Evolutionary conservation across 2,797 vertebrate genomes (phyloP).

Genomic region (Psittacula echo): DNA sequence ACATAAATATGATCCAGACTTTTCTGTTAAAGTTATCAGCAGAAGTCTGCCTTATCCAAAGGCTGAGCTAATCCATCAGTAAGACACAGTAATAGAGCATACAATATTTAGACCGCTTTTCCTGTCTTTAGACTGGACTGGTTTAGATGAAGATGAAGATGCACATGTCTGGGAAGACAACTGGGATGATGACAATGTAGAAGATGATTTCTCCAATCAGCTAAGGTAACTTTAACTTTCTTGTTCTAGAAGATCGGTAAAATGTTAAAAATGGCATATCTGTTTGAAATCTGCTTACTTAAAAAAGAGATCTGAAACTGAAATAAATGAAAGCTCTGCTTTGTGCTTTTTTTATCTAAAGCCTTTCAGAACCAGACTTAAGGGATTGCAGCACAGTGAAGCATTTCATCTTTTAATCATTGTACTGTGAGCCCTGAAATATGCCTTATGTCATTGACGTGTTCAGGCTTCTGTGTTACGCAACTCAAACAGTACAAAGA

Average conservation of each 20-base stretch:
- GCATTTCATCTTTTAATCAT: neutral
- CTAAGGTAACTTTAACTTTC: slow-evolving; percentile 82
- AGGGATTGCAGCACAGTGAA: neutral
- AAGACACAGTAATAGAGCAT: neutral
- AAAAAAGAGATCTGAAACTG: neutral
- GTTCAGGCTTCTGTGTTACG: neutral
- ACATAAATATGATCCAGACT: neutral
- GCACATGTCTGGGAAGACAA: slow-evolving; percentile 99
- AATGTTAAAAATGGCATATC: neutral
- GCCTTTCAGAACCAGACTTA: neutral
- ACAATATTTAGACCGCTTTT: neutral
- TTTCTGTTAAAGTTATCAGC: neutral
- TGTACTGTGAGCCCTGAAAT: neutral
- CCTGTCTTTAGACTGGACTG: slow-evolving; percentile 90
- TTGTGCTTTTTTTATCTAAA: neutral
- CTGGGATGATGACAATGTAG: slow-evolving; percentile 99
- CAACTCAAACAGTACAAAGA: neutral
- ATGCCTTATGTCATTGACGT: neutral
- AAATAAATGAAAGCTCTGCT: neutral
- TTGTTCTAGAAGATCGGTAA: neutral
- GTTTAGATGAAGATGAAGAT: slow-evolving; percentile 97
- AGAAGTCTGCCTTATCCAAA: neutral
- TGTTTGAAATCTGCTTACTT: neutral
- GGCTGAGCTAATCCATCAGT: neutral
- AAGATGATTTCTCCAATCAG: slow-evolving; percentile 99